Percentiles rank a stretch among this genome's conserved stretches.
phyloP scores from a whole-genome alignment of 2,113 vertebrate genomes.

The Dryoscopus gambensis region DNA sequence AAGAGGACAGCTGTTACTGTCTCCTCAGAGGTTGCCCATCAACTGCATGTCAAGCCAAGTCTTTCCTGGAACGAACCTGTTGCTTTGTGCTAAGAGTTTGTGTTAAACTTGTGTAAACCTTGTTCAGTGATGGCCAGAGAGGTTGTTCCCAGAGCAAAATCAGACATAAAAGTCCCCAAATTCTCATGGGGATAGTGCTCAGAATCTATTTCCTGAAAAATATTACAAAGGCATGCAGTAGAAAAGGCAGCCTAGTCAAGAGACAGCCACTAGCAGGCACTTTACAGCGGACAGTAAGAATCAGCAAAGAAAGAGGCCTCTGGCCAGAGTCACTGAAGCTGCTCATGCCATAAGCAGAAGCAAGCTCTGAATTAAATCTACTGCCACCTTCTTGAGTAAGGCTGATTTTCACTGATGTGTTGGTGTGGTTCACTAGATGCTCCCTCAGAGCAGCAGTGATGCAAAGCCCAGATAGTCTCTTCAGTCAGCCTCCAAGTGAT shows the following conservation, averaged over 20 bases:
- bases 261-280: background rate
- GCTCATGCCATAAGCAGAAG: background rate
- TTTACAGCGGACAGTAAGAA: background rate
- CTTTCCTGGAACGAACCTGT: background rate
- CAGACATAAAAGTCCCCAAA: background rate
- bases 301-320: background rate
- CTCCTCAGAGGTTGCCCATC: background rate
- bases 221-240: background rate
- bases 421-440: background rate
- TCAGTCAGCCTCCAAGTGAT: background rate
- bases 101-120: background rate
- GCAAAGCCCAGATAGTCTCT: background rate
- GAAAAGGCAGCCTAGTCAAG: background rate
- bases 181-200: background rate
- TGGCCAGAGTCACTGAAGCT: background rate
- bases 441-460: background rate
- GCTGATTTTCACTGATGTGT: background rate
- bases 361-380: background rate
- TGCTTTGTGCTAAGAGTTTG: background rate
- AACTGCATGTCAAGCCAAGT: background rate
- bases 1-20: background rate
- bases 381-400: background rate
- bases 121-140: background rate
- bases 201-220: background rate
- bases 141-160: background rate